A percentile compares a stretch with the other conserved stretches of the same genome.
These are phyloP conservation scores for Cottoperca gobio DNA, from an alignment of 2,797 vertebrate species.

Conservation along the genomic window DNA sequence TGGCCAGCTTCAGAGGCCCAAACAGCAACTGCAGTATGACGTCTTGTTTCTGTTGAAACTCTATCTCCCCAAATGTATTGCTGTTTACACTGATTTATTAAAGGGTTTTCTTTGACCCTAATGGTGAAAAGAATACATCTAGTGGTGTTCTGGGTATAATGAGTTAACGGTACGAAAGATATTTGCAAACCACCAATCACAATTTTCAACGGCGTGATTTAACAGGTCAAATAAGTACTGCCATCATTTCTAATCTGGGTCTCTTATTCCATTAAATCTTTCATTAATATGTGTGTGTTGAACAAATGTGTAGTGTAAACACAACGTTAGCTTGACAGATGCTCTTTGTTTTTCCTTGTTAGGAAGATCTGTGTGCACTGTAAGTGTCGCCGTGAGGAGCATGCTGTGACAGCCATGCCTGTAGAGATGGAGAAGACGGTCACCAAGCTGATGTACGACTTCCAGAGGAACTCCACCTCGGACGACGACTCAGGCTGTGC, in stretches of 20 bases:
- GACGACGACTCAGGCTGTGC: slow-evolving; percentile 98
- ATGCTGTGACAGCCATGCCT: slow-evolving; percentile 95
- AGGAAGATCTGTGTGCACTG: slow-evolving; percentile 99
- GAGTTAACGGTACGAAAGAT: slow-evolving; percentile 6
- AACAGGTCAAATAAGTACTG: background rate
- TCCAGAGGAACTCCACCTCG: slow-evolving; percentile 98
- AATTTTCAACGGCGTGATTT: slow-evolving; percentile 12
- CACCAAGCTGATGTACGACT: slow-evolving; percentile 99
- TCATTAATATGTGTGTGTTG: background rate
- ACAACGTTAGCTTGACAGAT: background rate
- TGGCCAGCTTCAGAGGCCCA: slow-evolving; percentile 11
- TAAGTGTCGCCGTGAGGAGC: slow-evolving; percentile 98
- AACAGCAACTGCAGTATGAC: slow-evolving; percentile 20
- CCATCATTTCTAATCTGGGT: background rate
- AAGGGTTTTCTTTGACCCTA: slow-evolving; percentile 14
- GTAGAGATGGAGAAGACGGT: slow-evolving; percentile 99
- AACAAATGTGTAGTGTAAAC: background rate
- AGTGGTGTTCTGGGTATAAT: slow-evolving; percentile 2
- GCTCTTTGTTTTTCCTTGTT: slow-evolving; percentile 20
- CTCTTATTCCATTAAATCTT: background rate
- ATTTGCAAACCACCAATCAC: slow-evolving; percentile 24
- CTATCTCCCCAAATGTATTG: slow-evolving; percentile 13
- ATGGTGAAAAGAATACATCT: too few species aligned
- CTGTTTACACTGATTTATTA: slow-evolving; percentile 40
- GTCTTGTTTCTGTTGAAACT: slow-evolving; percentile 48